Conservation (phyloP, 2,888 invertebrate species). For the Drosophila silvestris region DNA sequence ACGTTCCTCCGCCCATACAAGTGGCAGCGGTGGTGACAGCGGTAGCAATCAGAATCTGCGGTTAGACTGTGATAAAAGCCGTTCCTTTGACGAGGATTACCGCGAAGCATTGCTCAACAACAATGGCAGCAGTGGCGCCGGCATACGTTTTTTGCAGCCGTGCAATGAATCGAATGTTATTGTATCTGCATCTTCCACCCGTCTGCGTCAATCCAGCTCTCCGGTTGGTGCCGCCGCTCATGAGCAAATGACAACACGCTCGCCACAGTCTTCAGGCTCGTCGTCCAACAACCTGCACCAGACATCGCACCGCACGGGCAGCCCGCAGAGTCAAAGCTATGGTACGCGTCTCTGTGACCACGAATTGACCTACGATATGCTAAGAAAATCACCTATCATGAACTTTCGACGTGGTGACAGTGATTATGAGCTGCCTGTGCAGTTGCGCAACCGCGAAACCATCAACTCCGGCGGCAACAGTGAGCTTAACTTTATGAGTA, state of each 20-base stretch:
- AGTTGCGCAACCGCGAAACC: constrained; percentile 82
- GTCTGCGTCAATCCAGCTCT: constrained; percentile 76
- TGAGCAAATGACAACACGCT: constrained; percentile 70
- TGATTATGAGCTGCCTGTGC: constrained; percentile 81
- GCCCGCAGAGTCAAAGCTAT: constrained; percentile 83
- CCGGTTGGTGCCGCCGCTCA: constrained; percentile 60
- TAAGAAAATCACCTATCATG: constrained; percentile 84
- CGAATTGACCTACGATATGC: constrained; percentile 84
- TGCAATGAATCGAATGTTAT: constrained; percentile 19
- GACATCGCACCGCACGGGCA: constrained; percentile 77
- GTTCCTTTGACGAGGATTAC: constrained; percentile 85
- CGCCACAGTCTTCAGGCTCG: constrained; percentile 83
- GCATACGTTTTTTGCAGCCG: constrained; percentile 73
- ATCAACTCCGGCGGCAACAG: constrained; percentile 83
- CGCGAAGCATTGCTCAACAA: constrained; percentile 79
- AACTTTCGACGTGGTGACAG: constrained; percentile 83
- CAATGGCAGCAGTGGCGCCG: constrained; percentile 56
- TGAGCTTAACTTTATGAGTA: constrained; percentile 84
- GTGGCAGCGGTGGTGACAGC: constrained; percentile 62
- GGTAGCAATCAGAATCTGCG: constrained; percentile 79
- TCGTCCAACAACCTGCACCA: constrained; percentile 78
- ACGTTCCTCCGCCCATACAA: constrained; percentile 34
- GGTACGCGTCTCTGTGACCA: constrained; percentile 85
- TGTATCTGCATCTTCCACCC: constrained; percentile 29
- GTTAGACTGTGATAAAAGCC: constrained; percentile 84